Conservation (phyloP, 2,113 vertebrate species). For the Sylvilagus bachmani region DNA sequence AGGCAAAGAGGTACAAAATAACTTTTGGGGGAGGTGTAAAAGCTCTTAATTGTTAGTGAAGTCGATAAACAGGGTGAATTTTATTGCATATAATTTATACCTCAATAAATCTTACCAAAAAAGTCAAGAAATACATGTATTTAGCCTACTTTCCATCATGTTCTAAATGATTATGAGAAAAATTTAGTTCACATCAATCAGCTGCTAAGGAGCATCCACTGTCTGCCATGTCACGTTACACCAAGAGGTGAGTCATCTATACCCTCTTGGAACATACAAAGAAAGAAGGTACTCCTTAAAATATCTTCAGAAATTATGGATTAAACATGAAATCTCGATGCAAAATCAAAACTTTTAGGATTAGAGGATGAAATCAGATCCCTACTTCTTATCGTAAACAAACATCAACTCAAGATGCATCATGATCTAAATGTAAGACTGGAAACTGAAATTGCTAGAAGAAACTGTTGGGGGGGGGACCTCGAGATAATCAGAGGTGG, state of each 20-base stretch:
- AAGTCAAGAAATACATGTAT: background rate
- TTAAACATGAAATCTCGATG: background rate
- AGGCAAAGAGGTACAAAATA: background rate
- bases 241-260: background rate
- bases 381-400: too few species aligned
- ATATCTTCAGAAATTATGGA: background rate
- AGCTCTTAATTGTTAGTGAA: background rate
- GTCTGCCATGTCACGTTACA: background rate
- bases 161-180: background rate
- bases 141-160: background rate
- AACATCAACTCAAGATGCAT: too few species aligned
- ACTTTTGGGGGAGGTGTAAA: background rate
- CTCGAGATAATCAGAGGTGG: too few species aligned
- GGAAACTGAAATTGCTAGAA: too few species aligned
- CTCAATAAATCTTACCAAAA: background rate
- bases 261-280: background rate
- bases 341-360: constrained; percentile 36
- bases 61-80: background rate
- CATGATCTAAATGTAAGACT: too few species aligned
- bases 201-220: background rate
- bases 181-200: background rate
- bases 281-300: constrained; percentile 10
- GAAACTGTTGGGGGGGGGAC: too few species aligned
- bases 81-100: background rate
- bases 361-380: background rate